Evolutionary conservation across 2,888 invertebrate species (phyloP).

Genomic region (Sicus ferrugineus): DNA sequence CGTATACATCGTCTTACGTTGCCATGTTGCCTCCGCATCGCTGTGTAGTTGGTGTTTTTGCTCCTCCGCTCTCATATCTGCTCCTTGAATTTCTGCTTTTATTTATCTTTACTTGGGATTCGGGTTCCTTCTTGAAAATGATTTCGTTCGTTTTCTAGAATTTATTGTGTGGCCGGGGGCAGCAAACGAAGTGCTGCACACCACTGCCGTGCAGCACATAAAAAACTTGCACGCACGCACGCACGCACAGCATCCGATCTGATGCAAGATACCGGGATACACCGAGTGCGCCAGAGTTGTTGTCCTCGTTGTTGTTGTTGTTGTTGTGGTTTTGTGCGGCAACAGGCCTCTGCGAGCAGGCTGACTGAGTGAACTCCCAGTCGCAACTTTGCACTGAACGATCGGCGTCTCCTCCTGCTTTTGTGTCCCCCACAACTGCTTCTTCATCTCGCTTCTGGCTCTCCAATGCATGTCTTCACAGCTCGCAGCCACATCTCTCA

Average conservation of each 20-base stretch:
- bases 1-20: background rate
- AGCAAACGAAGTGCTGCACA: too few species aligned
- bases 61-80: background rate
- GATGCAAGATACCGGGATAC: slow-evolving; percentile 27
- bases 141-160: background rate
- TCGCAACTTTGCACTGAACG: background rate
- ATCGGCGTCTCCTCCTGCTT: background rate
- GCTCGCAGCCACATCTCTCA: background rate
- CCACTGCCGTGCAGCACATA: background rate
- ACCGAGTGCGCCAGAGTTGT: slow-evolving; percentile 9
- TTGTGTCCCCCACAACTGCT: background rate
- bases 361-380: background rate
- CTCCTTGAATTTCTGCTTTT: background rate
- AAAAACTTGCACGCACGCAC: background rate
- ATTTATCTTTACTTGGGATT: background rate
- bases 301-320: slow-evolving; percentile 24
- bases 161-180: slow-evolving; percentile 9
- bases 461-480: background rate
- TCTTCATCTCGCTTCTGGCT: background rate
- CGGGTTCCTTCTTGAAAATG: slow-evolving; percentile 4
- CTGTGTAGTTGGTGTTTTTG: background rate
- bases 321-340: background rate
- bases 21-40: background rate
- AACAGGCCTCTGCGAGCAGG: too few species aligned
- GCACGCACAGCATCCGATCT: slow-evolving; percentile 16